Evolutionary conservation across 2,888 invertebrate genomes (phyloP), one percentile per base, ranked within the genome.

Genomic region (Eilema caniola): DNA sequence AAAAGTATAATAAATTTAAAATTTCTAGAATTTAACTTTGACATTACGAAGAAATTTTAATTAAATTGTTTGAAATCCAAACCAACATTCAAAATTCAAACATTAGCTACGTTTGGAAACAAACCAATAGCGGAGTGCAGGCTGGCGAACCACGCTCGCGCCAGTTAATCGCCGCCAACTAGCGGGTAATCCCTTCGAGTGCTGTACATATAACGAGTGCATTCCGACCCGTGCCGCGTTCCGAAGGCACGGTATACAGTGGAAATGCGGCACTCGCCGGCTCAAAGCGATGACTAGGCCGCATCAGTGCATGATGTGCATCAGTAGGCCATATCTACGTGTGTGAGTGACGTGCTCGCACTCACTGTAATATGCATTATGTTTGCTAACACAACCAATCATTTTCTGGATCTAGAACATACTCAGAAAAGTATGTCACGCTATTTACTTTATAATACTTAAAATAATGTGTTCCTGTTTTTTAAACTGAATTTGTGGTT

Each of bases 121-220:
- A 89, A 90, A 89, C 90, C 92, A 86, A 92, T 88, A 89, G 86
- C 84, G 73, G 66, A 67, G 81, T 82, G 80, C 85, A 85, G 88
- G 89, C 85, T 85, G 88, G 89, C 84, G 88, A 90, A 89, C 93
- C 92, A 87, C 92, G 89, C 86, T 86, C 86, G 86, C 87, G 87
- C 85, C 87, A 87, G 92, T 91, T 93, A 93, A 93, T 93, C 93
- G 93, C 88, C 88, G 89, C 90, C 90, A 91, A 92, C 92, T 90
- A 92, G 90, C 88, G 89, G 90, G 92, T 93, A 93, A 94, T 93
- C 94, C 93, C 91, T 90, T 91, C 90, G 90, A 93, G 93, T 91
- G 90, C 88, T 89, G 91, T 90, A 92, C 91, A 92, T 92, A 93
- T 91, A 93, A 92, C 91, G 88, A 91, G 89, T 92, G 90, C 92